These are phyloP conservation scores for Sphinx pinastri DNA, from an alignment of 2,888 invertebrate genomes.

Conservation along the genomic window DNA sequence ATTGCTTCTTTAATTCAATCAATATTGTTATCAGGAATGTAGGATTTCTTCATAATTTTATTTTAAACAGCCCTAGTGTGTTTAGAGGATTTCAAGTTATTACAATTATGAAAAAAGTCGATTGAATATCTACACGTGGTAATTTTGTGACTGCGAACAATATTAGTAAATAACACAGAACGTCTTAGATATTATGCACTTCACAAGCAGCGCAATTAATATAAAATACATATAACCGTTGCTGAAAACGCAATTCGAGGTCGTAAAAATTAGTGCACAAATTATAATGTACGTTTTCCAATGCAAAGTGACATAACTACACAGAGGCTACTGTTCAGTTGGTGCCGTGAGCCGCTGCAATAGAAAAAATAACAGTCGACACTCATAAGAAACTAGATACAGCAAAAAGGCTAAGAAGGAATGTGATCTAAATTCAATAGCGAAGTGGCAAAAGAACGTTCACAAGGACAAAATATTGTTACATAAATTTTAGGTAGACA, in stretches of 20 bases:
- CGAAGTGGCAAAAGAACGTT: slow-evolving; percentile 6
- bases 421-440: slow-evolving; percentile 1
- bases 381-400: not conserved
- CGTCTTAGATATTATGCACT: no score
- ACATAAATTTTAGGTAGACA: not conserved
- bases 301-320: slow-evolving; percentile 42
- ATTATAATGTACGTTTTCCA: slow-evolving; percentile 32
- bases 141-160: no score
- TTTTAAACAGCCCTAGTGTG: no score
- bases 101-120: no score
- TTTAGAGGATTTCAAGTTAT: no score
- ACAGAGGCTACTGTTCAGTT: slow-evolving; percentile 45
- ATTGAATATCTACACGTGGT: no score
- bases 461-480: slow-evolving; percentile 7
- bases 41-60: no score
- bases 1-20: no score
- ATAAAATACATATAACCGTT: not conserved
- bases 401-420: slow-evolving; percentile 3
- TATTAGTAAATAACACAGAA: no score
- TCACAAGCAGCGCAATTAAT: slow-evolving; percentile 1
- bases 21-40: no score
- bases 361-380: slow-evolving; percentile 34
- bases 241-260: slow-evolving; percentile 46
- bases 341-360: slow-evolving; percentile 34
- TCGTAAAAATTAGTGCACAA: slow-evolving; percentile 58